These are phyloP conservation scores for Magallana ariakensis DNA, from an alignment of 1,140 invertebrate genomes.

Conservation along the genomic window DNA sequence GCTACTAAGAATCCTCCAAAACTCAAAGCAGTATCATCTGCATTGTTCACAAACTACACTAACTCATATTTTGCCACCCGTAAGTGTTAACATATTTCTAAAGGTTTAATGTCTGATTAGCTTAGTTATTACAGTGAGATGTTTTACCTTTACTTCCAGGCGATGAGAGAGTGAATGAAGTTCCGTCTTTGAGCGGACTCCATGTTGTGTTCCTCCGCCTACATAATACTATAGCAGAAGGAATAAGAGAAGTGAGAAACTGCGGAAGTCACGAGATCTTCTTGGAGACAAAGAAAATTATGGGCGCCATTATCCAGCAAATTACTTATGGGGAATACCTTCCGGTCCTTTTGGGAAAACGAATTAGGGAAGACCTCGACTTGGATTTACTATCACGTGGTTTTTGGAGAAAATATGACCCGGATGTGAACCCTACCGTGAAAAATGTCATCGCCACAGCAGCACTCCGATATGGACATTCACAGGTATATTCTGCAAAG, in stretches of 20 bases:
- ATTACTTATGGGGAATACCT: background rate
- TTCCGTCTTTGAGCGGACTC: background rate
- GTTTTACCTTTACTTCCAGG: background rate
- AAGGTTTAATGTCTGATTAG: no score
- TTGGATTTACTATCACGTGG: background rate
- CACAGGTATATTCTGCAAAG: constrained; percentile 72
- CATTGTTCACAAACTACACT: no score
- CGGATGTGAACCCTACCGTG: constrained; percentile 89
- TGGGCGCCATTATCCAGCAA: background rate
- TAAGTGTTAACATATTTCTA: no score
- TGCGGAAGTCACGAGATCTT: background rate
- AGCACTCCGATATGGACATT: constrained; percentile 95
- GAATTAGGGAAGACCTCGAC: background rate
- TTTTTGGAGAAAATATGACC: constrained; percentile 85
- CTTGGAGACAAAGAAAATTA: background rate
- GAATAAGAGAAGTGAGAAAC: background rate
- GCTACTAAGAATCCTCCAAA: no score
- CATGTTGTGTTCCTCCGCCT: background rate
- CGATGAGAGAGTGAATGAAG: background rate
- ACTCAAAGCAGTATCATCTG: no score
- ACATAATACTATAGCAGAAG: background rate
- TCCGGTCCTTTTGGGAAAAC: background rate
- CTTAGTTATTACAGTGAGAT: no score
- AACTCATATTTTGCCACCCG: no score
- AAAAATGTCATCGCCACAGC: constrained; percentile 97